Conservation (phyloP, 2,113 vertebrate genomes). For the Callipepla californica region DNA sequence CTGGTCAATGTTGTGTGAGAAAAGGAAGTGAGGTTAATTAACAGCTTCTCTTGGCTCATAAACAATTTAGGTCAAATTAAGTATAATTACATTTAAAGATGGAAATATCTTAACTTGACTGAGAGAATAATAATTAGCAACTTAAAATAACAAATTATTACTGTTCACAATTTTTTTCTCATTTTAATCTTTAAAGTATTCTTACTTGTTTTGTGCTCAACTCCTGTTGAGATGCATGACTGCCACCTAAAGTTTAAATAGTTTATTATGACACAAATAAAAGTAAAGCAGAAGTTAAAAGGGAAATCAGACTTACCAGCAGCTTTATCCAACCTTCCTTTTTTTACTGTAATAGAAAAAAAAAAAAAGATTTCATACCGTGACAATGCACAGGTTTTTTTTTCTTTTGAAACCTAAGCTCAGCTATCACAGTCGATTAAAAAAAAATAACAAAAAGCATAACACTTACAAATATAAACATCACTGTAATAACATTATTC, state of each 20-base stretch:
- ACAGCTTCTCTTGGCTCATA: not conserved
- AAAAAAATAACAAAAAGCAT: not conserved
- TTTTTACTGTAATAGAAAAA: slow-evolving; percentile 63
- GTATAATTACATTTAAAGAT: not conserved
- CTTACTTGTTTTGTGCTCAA: not conserved
- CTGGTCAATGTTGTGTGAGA: not conserved
- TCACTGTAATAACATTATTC: not conserved
- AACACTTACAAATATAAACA: not conserved
- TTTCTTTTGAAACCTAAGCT: not conserved
- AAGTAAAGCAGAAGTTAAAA: not conserved
- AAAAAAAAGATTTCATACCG: not conserved
- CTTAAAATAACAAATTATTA: not conserved
- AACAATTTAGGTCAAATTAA: not conserved
- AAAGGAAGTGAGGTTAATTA: not conserved
- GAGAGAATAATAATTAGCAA: not conserved
- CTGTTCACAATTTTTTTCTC: not conserved
- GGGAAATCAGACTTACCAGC: slow-evolving; percentile 56
- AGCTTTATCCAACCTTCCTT: slow-evolving; percentile 64
- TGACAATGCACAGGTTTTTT: not conserved
- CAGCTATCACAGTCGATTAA: not conserved
- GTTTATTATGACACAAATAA: not conserved
- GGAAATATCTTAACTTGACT: not conserved
- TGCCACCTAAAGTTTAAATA: not conserved
- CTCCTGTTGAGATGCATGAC: not conserved
- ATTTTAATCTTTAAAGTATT: not conserved